Evolutionary conservation across 2,888 invertebrate genomes (phyloP).

Genomic region (Drosophila nr. fundita): DNA sequence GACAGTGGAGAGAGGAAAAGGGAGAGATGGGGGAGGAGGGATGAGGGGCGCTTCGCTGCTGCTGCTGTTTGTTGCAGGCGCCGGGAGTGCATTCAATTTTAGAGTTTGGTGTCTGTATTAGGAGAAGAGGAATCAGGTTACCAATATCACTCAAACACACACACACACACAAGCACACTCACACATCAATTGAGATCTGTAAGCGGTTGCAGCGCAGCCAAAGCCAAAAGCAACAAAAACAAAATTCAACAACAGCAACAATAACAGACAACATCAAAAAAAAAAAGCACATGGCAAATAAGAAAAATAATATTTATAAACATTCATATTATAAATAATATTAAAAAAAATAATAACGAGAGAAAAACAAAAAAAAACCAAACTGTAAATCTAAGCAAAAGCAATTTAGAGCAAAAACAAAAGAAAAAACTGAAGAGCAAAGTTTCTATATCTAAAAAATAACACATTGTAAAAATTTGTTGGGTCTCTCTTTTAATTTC

Average conservation of each 20-base stretch:
- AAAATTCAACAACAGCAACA: slow-evolving; percentile 48
- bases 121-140: slow-evolving; percentile 51
- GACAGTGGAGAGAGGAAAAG: neutral
- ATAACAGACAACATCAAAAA: slow-evolving; percentile 37
- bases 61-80: slow-evolving; percentile 41
- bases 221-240: slow-evolving; percentile 77
- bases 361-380: slow-evolving; percentile 29
- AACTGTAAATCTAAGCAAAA: slow-evolving; percentile 60
- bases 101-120: slow-evolving; percentile 47
- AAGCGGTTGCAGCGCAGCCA: slow-evolving; percentile 61
- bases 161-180: slow-evolving; percentile 22
- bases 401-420: slow-evolving; percentile 43
- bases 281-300: slow-evolving; percentile 37
- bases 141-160: slow-evolving; percentile 57
- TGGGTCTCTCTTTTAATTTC: slow-evolving; percentile 31
- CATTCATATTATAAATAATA: slow-evolving; percentile 47
- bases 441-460: slow-evolving; percentile 53
- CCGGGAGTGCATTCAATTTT: slow-evolving; percentile 57
- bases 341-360: slow-evolving; percentile 4
- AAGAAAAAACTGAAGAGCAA: slow-evolving; percentile 45
- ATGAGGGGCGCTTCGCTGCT: slow-evolving; percentile 38
- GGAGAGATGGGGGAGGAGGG: neutral
- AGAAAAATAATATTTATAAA: slow-evolving; percentile 34
- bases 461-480: slow-evolving; percentile 54
- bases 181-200: slow-evolving; percentile 28